Conservation (phyloP, 2,888 invertebrate species). For the Melolontha melolontha region DNA sequence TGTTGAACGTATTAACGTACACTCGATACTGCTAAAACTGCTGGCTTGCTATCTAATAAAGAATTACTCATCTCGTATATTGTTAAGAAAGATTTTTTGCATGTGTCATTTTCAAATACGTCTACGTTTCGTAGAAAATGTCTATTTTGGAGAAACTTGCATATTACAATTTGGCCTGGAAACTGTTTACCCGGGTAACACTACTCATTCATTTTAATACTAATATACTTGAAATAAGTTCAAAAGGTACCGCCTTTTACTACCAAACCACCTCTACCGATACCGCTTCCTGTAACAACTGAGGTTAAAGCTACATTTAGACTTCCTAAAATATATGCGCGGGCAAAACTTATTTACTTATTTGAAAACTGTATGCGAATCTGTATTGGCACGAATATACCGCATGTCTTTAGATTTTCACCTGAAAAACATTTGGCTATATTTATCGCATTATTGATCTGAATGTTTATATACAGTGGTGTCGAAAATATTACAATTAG, state of each 20-base stretch:
- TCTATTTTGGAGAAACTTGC: slow-evolving; percentile 23
- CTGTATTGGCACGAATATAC: slow-evolving; percentile 32
- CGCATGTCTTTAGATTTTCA: slow-evolving; percentile 29
- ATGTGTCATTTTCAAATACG: slow-evolving; percentile 20
- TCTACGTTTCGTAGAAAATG: slow-evolving; percentile 5
- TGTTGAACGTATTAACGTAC: no score
- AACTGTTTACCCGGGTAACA: not conserved
- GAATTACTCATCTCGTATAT: slow-evolving; percentile 27
- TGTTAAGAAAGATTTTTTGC: slow-evolving; percentile 25
- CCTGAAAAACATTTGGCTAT: slow-evolving; percentile 15
- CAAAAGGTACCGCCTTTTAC: slow-evolving; percentile 31
- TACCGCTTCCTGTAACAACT: slow-evolving; percentile 31
- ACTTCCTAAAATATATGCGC: slow-evolving; percentile 23
- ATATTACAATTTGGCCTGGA: not conserved
- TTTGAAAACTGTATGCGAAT: slow-evolving; percentile 29
- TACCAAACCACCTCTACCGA: slow-evolving; percentile 27
- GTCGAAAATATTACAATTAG: no score
- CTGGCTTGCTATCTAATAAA: not conserved
- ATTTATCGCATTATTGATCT: slow-evolving; percentile 4
- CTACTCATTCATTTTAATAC: slow-evolving; percentile 23
- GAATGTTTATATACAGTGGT: no score
- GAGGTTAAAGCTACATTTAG: slow-evolving; percentile 31
- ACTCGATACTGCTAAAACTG: no score
- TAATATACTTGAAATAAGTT: slow-evolving; percentile 15
- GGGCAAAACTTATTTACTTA: slow-evolving; percentile 29